These are phyloP conservation scores for Aproaerema taeniolella DNA, from an alignment of 2,888 invertebrate species.

Conservation along the genomic window DNA sequence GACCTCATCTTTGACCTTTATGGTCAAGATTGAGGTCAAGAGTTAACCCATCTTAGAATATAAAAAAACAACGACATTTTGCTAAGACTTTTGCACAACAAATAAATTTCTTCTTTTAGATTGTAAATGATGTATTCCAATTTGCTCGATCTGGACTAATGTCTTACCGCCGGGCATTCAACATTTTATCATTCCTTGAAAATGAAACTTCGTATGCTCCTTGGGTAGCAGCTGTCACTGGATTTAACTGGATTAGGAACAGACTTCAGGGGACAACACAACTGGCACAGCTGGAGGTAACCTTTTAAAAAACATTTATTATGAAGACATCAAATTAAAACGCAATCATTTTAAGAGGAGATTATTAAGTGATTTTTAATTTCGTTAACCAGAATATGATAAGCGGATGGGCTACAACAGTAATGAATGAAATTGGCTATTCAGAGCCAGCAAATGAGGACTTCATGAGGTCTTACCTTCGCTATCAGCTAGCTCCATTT, in stretches of 20 bases:
- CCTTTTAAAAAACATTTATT: neutral
- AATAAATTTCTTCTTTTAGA: slow-evolving; percentile 32
- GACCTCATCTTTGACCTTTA: no score
- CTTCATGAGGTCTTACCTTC: slow-evolving; percentile 57
- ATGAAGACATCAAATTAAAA: no score
- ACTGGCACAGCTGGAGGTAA: slow-evolving; percentile 6
- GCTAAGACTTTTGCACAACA: no score
- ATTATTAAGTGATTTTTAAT: no score
- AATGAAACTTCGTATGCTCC: slow-evolving; percentile 85
- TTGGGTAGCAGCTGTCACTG: slow-evolving; percentile 82
- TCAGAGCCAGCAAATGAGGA: slow-evolving; percentile 30
- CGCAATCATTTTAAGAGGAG: no score
- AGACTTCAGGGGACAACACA: slow-evolving; percentile 41
- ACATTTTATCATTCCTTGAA: slow-evolving; percentile 81
- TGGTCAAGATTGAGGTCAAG: no score
- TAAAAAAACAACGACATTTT: no score
- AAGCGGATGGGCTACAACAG: slow-evolving; percentile 42
- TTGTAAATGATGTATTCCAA: slow-evolving; percentile 88
- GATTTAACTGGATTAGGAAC: slow-evolving; percentile 70
- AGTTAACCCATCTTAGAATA: no score
- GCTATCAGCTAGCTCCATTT: slow-evolving; percentile 52
- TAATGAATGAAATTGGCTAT: slow-evolving; percentile 43
- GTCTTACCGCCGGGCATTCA: slow-evolving; percentile 79
- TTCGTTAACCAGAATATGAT: no score
- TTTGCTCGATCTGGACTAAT: slow-evolving; percentile 82